phyloP scores from a whole-genome alignment of 2,888 invertebrate genomes.

The Cheilosia vernalis region DNA sequence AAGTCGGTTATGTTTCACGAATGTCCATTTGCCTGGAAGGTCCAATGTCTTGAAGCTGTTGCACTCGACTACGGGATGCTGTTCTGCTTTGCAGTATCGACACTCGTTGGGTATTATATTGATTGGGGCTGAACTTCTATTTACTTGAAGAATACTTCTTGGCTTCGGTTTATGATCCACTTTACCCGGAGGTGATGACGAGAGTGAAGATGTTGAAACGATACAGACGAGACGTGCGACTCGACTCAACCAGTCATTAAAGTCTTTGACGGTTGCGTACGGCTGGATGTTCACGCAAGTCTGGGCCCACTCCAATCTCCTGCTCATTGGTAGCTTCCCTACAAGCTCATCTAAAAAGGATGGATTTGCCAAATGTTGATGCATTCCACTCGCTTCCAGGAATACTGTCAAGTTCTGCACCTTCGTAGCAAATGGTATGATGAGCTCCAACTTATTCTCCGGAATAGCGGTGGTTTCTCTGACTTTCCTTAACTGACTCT shows the following conservation, averaged over 20 bases:
- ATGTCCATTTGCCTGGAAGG: constrained; percentile 9
- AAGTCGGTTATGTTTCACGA: constrained; percentile 2
- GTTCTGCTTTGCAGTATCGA: background rate
- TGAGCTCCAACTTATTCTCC: constrained; percentile 33
- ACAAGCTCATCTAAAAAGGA: constrained; percentile 41
- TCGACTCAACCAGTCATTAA: constrained; percentile 27
- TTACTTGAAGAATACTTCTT: constrained; percentile 5
- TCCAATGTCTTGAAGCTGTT: background rate
- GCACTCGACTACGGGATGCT: constrained; percentile 17
- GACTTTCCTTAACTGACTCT: constrained; percentile 17
- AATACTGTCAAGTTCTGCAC: constrained; percentile 13
- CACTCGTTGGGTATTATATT: background rate
- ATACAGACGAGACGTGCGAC: constrained; percentile 15
- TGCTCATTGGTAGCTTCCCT: constrained; percentile 51
- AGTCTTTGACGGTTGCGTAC: constrained; percentile 26
- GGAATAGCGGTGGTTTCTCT: constrained; percentile 6
- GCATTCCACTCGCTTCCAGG: constrained; percentile 11
- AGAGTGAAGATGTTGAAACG: constrained; percentile 1
- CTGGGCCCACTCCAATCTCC: constrained; percentile 40
- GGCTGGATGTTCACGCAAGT: constrained; percentile 2
- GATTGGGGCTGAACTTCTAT: no score
- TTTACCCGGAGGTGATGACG: background rate
- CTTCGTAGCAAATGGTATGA: constrained; percentile 9
- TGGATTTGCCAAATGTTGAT: constrained; percentile 43
- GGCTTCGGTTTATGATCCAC: background rate